Evolutionary conservation across 2,113 vertebrate genomes (phyloP), one percentile per base, ranked within the genome.

Genomic region (Hyperopisus bebe): DNA sequence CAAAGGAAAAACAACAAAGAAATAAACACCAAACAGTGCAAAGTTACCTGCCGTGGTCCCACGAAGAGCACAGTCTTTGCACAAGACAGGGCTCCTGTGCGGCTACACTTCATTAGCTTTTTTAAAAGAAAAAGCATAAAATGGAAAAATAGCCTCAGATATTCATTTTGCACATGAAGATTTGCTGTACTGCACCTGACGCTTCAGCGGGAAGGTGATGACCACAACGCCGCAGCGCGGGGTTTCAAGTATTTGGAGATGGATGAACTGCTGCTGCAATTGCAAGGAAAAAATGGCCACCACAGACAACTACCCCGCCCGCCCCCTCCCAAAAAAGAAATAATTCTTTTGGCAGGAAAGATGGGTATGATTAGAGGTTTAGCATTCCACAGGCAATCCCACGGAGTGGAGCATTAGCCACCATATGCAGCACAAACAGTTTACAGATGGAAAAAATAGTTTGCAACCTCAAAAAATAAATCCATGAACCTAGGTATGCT

Each of bases 31-130:
- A 87, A 87, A 55, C 11, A 39, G 47, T 19, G 3, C 15, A 19
- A 31, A 21, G 51, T 53, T 53, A 27, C 31, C 62, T 48, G 17
- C 24, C 5, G 11, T 9, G 19, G 1, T 88, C 48, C 50, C 77
- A 21, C 13, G 42, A 89, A 39, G 82, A 27, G 70, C 48, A 50
- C 13, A 89, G 80, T 77, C 35, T 58, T 3, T 55, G 47, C 87
- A 90, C 55, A 31, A 19, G 4, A 88, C 87, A 86, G 27, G 5
- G 35, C 66, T 88, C 1, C 46, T 62, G 9, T 74, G 90, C 89
- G 24, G 91, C 88, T 90, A 92, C 89, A 42, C 39, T 86, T 55
- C 91, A 53, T 6, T 3, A 80, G 85, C 31, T 70, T 55, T 89
- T 70, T n/a, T 87, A 44, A 89, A 90, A 90, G 83, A 42, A 31